Evolutionary conservation across 2,888 invertebrate genomes (phyloP).

Genomic region (Cacoxenus indagator): DNA sequence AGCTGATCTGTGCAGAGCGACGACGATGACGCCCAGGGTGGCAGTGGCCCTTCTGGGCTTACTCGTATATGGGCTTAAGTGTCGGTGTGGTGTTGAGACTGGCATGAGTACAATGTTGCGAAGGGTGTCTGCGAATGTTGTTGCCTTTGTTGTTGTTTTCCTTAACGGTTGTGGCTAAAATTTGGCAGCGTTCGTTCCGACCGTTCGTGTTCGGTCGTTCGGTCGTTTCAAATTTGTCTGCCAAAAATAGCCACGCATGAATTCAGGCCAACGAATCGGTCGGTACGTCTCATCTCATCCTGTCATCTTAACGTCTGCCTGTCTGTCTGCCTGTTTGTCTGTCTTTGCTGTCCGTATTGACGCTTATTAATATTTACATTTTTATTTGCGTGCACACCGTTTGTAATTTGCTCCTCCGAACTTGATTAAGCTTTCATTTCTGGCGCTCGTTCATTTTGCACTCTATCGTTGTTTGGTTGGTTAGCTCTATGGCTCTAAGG

Average conservation of each 20-base stretch:
- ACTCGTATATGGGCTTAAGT: no score
- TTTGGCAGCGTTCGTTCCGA: no score
- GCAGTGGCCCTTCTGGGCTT: neutral
- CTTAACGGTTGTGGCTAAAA: neutral
- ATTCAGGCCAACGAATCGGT: neutral
- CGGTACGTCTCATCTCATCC: neutral
- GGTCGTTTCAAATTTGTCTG: neutral
- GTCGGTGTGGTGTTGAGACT: neutral
- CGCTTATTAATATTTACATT: conserved; percentile 66
- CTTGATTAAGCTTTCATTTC: conserved; percentile 20
- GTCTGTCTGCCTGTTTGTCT: neutral
- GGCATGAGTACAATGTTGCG: neutral
- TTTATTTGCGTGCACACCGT: conserved; percentile 49
- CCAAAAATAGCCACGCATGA: neutral
- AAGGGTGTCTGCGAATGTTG: neutral
- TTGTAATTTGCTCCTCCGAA: conserved; percentile 23
- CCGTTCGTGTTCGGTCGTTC: neutral
- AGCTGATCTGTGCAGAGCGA: conserved; percentile 7
- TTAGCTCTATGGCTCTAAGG: neutral
- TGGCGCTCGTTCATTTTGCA: neutral
- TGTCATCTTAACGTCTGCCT: neutral
- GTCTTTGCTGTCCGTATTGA: conserved; percentile 42
- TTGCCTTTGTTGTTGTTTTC: neutral
- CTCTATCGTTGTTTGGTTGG: neutral
- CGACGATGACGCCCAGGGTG: neutral